Conservation (phyloP, 92 coral and sea anemone genomes). For the Porites rus region DNA sequence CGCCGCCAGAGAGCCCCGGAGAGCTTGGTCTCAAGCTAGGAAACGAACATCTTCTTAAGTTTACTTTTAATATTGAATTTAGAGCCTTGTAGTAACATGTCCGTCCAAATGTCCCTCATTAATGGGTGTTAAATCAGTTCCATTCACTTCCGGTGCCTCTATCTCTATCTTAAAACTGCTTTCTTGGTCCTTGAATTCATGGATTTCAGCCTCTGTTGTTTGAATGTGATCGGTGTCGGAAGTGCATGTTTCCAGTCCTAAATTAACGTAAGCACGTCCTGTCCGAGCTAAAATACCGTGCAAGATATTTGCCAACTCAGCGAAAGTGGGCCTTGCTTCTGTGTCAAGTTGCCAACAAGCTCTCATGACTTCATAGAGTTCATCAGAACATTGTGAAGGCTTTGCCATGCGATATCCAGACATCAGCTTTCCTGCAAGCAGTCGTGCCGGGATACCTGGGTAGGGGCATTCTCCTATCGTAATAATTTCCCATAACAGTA, state of each 20-base stretch:
- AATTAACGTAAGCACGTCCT: conserved; percentile 56
- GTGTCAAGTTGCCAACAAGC: conserved; percentile 80
- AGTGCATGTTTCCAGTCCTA: conserved; percentile 14
- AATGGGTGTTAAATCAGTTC: not conserved
- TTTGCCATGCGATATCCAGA: conserved; percentile 73
- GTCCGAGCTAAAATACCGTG: conserved; percentile 42
- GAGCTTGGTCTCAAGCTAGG: too few relatives aligned
- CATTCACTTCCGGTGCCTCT: conserved; percentile 1
- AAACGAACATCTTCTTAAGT: not conserved
- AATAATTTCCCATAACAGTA: conserved; percentile 77
- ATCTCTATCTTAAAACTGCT: not conserved
- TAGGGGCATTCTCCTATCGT: conserved; percentile 81
- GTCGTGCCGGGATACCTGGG: conserved; percentile 65
- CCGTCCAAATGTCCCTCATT: not conserved
- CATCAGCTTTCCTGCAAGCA: conserved; percentile 62
- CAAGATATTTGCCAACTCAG: conserved; percentile 55
- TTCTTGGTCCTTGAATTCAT: conserved; percentile 8
- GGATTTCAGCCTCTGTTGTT: not conserved
- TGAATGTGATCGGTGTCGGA: not conserved
- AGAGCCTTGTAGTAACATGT: not conserved
- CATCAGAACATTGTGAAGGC: conserved; percentile 74
- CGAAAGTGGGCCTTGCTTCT: conserved; percentile 69
- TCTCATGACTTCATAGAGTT: conserved; percentile 73
- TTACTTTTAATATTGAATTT: not conserved
- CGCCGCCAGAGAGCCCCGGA: too few relatives aligned